Conservation (phyloP, 2,797 vertebrate species). For the Sciurus vulgaris region DNA sequence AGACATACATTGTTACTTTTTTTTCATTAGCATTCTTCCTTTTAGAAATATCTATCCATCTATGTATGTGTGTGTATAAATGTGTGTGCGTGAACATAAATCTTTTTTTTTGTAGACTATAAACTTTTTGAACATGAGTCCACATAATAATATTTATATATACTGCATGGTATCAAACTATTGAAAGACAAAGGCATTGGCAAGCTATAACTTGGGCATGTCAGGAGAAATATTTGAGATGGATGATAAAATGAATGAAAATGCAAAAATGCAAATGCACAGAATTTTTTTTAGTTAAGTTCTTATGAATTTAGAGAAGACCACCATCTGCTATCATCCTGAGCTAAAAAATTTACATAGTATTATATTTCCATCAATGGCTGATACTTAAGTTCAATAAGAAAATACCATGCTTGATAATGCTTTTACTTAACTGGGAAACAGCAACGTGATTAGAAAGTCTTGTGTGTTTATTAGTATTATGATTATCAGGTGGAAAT, state of each 20-base stretch:
- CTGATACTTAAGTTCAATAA: not conserved
- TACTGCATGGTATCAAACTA: not conserved
- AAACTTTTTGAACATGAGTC: not conserved
- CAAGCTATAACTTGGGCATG: not conserved
- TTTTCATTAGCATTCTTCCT: not conserved
- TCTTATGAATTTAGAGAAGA: not conserved
- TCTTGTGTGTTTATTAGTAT: not conserved
- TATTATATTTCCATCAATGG: not conserved
- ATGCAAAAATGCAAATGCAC: not conserved
- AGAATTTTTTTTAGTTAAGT: not conserved
- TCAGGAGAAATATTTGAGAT: not conserved
- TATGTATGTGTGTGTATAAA: not conserved
- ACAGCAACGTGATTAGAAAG: not conserved
- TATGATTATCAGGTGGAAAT: not conserved
- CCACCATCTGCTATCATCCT: fast-evolving
- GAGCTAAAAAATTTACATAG: not conserved
- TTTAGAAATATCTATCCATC: not conserved
- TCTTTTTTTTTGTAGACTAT: not conserved
- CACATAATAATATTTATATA: not conserved
- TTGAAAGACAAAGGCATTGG: not conserved
- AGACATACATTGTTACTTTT: not conserved
- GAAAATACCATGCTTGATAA: not conserved
- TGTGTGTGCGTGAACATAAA: too few species aligned
- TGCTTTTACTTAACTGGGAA: not conserved
- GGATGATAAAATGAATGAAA: not conserved